These are phyloP conservation scores for Anas platyrhynchos DNA, from an alignment of 2,113 vertebrate genomes.

Conservation along the genomic window DNA sequence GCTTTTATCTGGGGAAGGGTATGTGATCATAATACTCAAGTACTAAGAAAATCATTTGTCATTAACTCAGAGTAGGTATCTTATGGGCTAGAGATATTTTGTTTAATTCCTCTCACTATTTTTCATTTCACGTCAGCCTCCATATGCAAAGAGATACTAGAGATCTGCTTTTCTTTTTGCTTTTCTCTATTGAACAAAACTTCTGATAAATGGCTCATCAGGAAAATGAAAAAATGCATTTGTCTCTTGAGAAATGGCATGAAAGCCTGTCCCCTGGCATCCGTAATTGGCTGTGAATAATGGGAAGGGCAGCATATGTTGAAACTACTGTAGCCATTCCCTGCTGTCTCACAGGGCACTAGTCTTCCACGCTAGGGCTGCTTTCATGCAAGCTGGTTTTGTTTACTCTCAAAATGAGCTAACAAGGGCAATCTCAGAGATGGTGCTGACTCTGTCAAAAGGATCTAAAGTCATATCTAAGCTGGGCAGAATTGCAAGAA, in stretches of 20 bases:
- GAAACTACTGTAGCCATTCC: neutral
- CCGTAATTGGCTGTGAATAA: neutral
- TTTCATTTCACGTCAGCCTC: neutral
- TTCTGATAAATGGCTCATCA: neutral
- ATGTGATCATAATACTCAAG: neutral
- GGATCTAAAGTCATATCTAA: neutral
- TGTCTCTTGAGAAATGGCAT: neutral
- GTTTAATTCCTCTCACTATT: neutral
- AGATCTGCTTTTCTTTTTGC: neutral
- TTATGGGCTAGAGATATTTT: neutral
- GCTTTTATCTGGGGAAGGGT: neutral
- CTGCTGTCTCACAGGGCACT: neutral
- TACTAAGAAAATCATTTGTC: neutral
- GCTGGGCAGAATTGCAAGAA: neutral
- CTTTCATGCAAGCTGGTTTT: neutral
- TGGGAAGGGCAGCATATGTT: neutral
- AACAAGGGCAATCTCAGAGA: neutral
- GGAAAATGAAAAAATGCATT: neutral
- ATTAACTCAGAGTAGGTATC: neutral
- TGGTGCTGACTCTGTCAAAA: neutral
- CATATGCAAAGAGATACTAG: neutral
- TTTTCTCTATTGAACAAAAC: neutral
- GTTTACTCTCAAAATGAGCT: neutral
- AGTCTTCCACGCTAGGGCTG: neutral
- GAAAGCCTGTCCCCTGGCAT: neutral